Evolutionary conservation across 2,888 invertebrate species (phyloP).

Genomic region (Craniophora ligustri): DNA sequence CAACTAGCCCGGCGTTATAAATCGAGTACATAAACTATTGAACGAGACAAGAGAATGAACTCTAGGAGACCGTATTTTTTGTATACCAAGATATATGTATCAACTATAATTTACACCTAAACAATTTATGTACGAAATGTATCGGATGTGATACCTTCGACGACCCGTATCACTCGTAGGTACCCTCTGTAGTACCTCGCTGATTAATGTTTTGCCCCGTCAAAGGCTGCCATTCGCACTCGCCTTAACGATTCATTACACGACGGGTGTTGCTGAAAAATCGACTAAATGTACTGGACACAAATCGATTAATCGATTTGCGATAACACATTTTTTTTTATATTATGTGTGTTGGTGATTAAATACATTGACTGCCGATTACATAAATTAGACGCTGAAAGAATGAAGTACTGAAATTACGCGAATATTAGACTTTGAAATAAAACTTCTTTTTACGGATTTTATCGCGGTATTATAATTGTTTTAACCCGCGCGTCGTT

Average conservation of each 20-base stretch:
- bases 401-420: too few relatives aligned
- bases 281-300: conserved; percentile 37
- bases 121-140: conserved; percentile 34
- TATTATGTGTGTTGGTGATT: background rate
- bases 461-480: too few relatives aligned
- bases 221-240: conserved; percentile 48
- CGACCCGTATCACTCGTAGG: conserved; percentile 30
- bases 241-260: conserved; percentile 48
- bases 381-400: too few relatives aligned
- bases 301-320: conserved; percentile 37
- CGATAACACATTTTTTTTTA: conserved; percentile 21
- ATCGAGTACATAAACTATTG: too few relatives aligned
- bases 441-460: too few relatives aligned
- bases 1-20: too few relatives aligned
- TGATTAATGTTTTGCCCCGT: conserved; percentile 54
- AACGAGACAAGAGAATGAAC: too few relatives aligned
- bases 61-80: background rate
- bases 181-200: conserved; percentile 2
- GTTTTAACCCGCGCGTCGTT: too few relatives aligned
- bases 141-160: conserved; percentile 31
- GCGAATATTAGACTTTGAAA: too few relatives aligned
- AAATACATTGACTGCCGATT: too few relatives aligned
- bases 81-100: conserved; percentile 2
- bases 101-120: conserved; percentile 25
- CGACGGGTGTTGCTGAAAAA: conserved; percentile 42